Evolutionary conservation across 2,888 invertebrate genomes (phyloP), one percentile per base, ranked within the genome.

Genomic region (Leuctra nigra): DNA sequence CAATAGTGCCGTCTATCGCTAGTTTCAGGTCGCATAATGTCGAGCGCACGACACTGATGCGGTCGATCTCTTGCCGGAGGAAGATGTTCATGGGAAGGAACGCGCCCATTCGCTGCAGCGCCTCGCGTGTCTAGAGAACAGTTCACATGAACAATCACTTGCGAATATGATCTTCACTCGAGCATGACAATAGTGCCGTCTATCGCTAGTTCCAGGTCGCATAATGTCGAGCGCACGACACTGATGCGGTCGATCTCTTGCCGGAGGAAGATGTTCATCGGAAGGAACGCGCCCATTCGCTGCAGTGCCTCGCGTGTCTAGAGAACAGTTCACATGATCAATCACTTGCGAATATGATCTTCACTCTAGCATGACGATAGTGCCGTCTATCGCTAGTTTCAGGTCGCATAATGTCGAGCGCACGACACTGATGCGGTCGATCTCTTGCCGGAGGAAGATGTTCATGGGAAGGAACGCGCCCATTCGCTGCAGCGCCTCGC

Each of bases 131-230:
- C n/a, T n/a, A n/a, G n/a, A n/a, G n/a, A n/a, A n/a, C n/a, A n/a
- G n/a, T n/a, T n/a, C n/a, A n/a, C n/a, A n/a, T n/a, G n/a, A n/a
- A n/a, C n/a, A n/a, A n/a, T n/a, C n/a, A n/a, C n/a, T n/a, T n/a
- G 67, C 93, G n/a, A n/a, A n/a, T n/a, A n/a, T n/a, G n/a, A n/a
- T n/a, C n/a, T n/a, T n/a, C n/a, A n/a, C n/a, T n/a, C n/a, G n/a
- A n/a, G 94, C 96, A 97, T 97, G 23, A 97, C 88, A 64, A 97
- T 96, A 0, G 95, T 96, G 33, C 97, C 97, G 67, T 97, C 96
- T 61, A 97, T 96, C 13, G 97, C 97, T 61, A 96, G 76, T 71
- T 94, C 93, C 52, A 97, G 77, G 73, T 97, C 92, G 55, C 83
- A 84, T 48, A 97, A 74, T 4, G 94, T 95, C 1, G 80, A 80